Base-by-base conservation (phyloP, 2,888 invertebrate genomes). In the Calephelis perditalis region DNA sequence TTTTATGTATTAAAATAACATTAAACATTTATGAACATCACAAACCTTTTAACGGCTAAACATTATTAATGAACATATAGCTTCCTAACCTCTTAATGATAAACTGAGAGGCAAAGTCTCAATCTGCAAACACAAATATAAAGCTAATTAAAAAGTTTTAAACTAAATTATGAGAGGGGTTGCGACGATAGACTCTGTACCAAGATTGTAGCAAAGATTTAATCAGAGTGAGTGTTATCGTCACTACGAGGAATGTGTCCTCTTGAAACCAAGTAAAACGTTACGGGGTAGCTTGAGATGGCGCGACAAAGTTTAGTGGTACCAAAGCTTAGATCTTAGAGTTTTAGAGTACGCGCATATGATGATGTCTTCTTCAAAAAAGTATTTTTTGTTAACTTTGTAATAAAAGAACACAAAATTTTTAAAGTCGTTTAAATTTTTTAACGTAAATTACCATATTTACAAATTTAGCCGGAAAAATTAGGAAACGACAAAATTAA, bases 101-200 rank as follows among this genome's bases (percentile, higher is more conserved):
- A 83, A 85, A 88, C 85, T 77, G 75, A 78, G 76, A 80, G 77
- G 73, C 79, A 70, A 89, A 84, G 86, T 86, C 90, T 90, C 90
- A 87, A 90, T 90, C 87, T 84, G 81, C 87, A 89, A 90, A 90
- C 86, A 90, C 89, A 90, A 90, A 90, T 87, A 89, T 89, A 89
- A 90, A 90, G 87, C 89, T 90, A 90, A 90, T 90, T 90, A 88
- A 90, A 90, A 90, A 90, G 89, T 90, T 90, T 83, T 79, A 82
- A 90, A 90, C 89, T 88, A 85, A 89, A 89, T 90, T 90, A 90
- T 90, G 87, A 87, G 89, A 87, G 89, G 88, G 90, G 87, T 84
- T 82, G 82, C 79, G 80, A 73, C 78, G 82, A 81, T 81, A 81
- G 82, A 76, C 87, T 81, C 82, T 68, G 86, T 82, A 87, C 88